Base-by-base conservation (phyloP, 2,888 invertebrate species). In the Heliconius charithonia region DNA sequence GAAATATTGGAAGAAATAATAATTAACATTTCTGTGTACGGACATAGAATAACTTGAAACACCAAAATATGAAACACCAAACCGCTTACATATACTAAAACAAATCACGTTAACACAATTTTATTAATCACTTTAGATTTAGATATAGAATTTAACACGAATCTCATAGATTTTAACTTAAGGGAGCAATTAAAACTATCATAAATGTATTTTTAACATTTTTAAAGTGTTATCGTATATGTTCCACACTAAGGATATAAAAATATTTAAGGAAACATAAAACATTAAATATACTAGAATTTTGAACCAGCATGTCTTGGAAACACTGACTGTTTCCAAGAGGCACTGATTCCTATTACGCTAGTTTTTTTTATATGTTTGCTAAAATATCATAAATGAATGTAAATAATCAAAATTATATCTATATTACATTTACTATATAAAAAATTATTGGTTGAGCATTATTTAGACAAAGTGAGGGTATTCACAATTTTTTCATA, bases 151-250 rank as follows among this genome's bases (percentile, higher is more conserved):
- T 56, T 80, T 84, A 85, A 87, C 88, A 89, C 88, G 84, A 84
- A 88, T 85, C 86, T 85, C 91, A 92, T 92, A 93, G 92, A 91
- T 90, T 90, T 88, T 90, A 89, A 92, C 87, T 88, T 93, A 93
- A 93, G 94, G 94, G 94, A 94, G 90, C 94, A 94, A 94, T 91
- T 92, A 91, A 88, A 89, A 88, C 82, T 81, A 81, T 83, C 82
- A 79, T 85, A 84, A 72, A 59, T 72, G n/a, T 88, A 87, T 90
- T 59, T 59, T 59, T 59, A 59, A 59, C 59, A 59, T 59, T 59
- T 59, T 59, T 59, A 59, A 59, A 59, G 59, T 59, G 59, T 59
- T 59, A n/a, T n/a, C 10, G 37, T 37, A 37, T 37, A 37, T 37
- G 37, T 37, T n/a, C 59, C 59, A 59, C 59, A 10, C n/a, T 59